Evolutionary conservation across 1,140 invertebrate species (phyloP), one percentile per base, ranked within the genome.

Genomic region (Listronotus oregonensis): DNA sequence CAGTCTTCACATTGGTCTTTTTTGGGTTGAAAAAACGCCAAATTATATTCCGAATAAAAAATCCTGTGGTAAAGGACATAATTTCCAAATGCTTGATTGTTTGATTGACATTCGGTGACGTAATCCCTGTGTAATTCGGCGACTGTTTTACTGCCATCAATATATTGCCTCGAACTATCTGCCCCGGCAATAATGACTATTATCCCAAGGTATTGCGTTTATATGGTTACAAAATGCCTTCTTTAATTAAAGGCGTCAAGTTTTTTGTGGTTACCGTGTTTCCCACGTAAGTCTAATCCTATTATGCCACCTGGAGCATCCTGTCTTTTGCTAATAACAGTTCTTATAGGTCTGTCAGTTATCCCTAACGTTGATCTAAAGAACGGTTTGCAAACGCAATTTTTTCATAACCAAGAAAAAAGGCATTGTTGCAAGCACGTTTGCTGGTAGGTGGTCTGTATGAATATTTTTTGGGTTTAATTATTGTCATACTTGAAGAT

Each of bases 121-220:
- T 67, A n/a, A 79, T 57, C 62, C 77, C 74, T 55, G 73, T 71
- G 15, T n/a, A n/a, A n/a, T n/a, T n/a, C n/a, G n/a, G n/a, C n/a
- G n/a, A 78, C 15, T 12, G 73, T 71, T 60, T 74, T 76, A 11
- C 69, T 66, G 27, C 73, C 75, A 21, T 77, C 73, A 64, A 78
- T 78, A 64, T 70, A 79, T 43, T 68, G 59, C 17, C 69, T 69
- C 32, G 54, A 68, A 15, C 72, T 73, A 12, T 73, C 66, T 42
- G 68, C n/a, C 69, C 31, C 76, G 61, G 3, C 71, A 44, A 69
- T 79, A 78, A 57, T 77, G 75, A 52, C 74, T 75, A 57, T 76
- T 73, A 17, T 75, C 66, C 59, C 55, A 72, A 32, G 75, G 73
- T 39, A 78, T 76, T 8, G 75, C 71, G 40, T 77, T 62, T 31